These are phyloP conservation scores for Brachyptera putata DNA, from an alignment of 2,888 invertebrate species.

Conservation along the genomic window DNA sequence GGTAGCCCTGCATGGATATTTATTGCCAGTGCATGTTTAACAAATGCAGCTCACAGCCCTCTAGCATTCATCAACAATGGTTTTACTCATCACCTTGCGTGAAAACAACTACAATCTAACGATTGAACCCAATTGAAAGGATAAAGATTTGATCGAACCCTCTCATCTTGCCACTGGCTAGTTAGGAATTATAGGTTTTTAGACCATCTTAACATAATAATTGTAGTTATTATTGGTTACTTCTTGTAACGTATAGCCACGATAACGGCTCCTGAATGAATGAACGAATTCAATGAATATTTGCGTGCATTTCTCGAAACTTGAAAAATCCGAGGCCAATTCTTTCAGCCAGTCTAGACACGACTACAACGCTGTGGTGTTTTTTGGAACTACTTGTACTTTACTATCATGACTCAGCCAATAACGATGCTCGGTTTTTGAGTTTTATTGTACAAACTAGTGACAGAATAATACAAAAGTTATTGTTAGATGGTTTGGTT, in stretches of 20 bases:
- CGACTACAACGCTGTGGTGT: neutral
- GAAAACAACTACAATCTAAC: too few relatives aligned
- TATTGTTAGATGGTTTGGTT: neutral
- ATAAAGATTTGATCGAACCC: slow-evolving; percentile 10
- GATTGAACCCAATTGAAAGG: neutral
- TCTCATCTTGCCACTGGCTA: slow-evolving; percentile 13
- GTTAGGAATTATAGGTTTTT: slow-evolving; percentile 14
- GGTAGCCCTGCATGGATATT: too few relatives aligned
- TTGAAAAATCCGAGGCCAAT: neutral
- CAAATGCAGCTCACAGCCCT: too few relatives aligned
- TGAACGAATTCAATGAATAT: neutral
- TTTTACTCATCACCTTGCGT: too few relatives aligned
- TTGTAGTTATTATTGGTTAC: slow-evolving; percentile 22
- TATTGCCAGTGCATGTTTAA: too few relatives aligned
- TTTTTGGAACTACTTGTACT: neutral
- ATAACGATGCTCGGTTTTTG: neutral
- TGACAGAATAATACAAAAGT: too few relatives aligned
- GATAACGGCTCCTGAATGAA: slow-evolving; percentile 8
- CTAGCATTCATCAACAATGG: too few relatives aligned
- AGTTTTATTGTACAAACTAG: too few relatives aligned
- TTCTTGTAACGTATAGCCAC: slow-evolving; percentile 10
- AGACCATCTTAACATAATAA: slow-evolving; percentile 18
- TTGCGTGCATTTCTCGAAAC: neutral
- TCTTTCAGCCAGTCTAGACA: neutral
- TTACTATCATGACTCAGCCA: slow-evolving; percentile 7